phyloP scores from a whole-genome alignment of 2,888 invertebrate species.

The Acanthococcus lagerstroemiae region DNA sequence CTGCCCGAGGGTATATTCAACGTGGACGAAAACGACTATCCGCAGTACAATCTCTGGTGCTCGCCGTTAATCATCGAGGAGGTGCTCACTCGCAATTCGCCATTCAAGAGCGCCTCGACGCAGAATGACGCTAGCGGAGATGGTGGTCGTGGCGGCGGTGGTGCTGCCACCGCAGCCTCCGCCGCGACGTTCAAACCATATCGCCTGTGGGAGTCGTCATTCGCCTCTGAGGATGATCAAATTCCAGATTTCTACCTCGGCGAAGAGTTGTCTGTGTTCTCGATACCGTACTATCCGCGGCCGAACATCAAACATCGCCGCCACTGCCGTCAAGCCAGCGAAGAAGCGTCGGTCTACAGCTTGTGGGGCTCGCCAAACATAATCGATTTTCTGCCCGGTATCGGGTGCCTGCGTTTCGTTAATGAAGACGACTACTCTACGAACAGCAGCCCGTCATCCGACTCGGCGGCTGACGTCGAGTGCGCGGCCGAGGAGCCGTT shows the following conservation, averaged over 20 bases:
- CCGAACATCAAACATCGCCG: neutral
- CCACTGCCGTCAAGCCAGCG: neutral
- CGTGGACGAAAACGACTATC: neutral
- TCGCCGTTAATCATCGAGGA: neutral
- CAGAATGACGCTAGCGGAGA: neutral
- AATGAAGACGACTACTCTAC: neutral
- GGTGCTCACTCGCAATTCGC: neutral
- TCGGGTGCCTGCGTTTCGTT: neutral
- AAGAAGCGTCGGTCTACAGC: neutral
- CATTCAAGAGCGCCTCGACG: neutral
- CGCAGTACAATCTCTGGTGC: slow-evolving; percentile 6
- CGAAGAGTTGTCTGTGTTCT: no score
- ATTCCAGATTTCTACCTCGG: neutral
- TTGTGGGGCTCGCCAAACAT: slow-evolving; percentile 9
- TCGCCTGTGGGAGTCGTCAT: neutral
- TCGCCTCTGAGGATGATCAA: neutral
- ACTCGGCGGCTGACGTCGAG: neutral
- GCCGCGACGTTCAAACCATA: neutral
- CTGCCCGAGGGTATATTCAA: neutral
- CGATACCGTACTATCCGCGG: neutral
- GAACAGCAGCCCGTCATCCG: neutral
- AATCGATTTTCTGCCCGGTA: slow-evolving; percentile 4
- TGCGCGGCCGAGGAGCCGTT: neutral
- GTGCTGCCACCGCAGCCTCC: no score
- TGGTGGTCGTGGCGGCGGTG: neutral